Evolutionary conservation across 2,888 invertebrate genomes (phyloP), one percentile per base, ranked within the genome.

Genomic region (Myathropa florea): DNA sequence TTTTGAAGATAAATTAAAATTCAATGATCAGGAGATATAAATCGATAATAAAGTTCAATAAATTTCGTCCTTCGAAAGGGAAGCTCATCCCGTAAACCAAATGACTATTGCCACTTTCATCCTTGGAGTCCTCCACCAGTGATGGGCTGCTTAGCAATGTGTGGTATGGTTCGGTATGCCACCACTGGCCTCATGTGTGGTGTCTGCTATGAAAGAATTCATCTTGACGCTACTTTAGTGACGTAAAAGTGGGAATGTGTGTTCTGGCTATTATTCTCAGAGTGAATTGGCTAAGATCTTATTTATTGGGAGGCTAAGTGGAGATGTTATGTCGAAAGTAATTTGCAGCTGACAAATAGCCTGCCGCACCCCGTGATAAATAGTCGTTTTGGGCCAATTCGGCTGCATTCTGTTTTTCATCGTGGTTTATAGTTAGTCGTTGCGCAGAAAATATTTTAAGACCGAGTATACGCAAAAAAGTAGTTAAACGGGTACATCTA

Each of bases 11-110:
- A 79, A 88, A 88, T 88, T 88, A 85, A 88, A 88, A 88, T 88
- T 88, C 85, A 88, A 83, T 88, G 85, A 88, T 88, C 88, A 79
- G 36, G 65, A 79, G 88, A 88, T 85, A 88, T 88, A 88, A 88
- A 88, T 88, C 79, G 85, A 84, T 80, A 84, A 85, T 82, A 79
- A 84, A 85, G 82, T 88, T 85, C 88, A 75, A 88, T 88, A 88
- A 88, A 88, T 88, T 88, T 77, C 80, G 77, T 72, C 73, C 80
- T 80, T 83, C 82, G 30, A n/a, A 18, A 46, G 83, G 77, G 71
- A 85, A 88, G 79, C 88, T 88, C 76, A 83, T 85, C 88, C 88
- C 82, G 85, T 88, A 82, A 55, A 88, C 65, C 83, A 84, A 88
- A 88, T 88, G 88, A 88, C 82, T 88, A 84, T 68, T 63, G 67